Base-by-base conservation (phyloP, 2,113 vertebrate genomes). In the Ammodytes marinus region DNA sequence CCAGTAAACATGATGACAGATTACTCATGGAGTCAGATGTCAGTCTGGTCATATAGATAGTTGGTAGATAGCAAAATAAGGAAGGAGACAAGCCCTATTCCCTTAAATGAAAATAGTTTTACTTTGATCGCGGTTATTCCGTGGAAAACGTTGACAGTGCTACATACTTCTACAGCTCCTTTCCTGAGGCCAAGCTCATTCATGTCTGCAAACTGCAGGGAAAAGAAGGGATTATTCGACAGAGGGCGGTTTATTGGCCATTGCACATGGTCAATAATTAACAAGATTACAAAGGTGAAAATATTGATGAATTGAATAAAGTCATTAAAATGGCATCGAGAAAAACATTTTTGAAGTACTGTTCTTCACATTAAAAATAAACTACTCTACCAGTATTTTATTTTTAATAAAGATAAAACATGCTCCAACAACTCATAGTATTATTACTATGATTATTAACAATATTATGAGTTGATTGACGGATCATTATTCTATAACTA, bases 1-100 rank as follows among this genome's bases (percentile, higher is more conserved):
- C 72, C 35, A 19, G n/a, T 55, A 74, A 79, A 70, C 46, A 13
- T 5, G 12, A 58, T 61, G 53, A 52, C n/a, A 57, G 15, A 43
- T 13, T 9, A 37, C 35, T 83, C 58, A 74, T 52, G 3, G 10
- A n/a, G 9, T 60, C 15, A 54, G 12, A 46, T 52, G 4, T 27
- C 12, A 27, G 3, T 27, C 27, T 6, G 3, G 1, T 37, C 37
- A 64, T 54, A 17, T 57, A 74, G 49, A 54, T 1, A 11, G 14
- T 17, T 59, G 13, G 17, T 8, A 2, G 0, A 11, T 53, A 67
- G 11, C 8, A 2, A 52, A 35, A 55, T 47, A 55, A 39, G 11
- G 1, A 8, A 40, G 7, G 8, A 0, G 14, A 6, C 1, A 40
- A 40, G 10, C 17, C 10, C 0, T 1, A 1, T 50, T 59, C 3